Evolutionary conservation across 2,113 vertebrate genomes (phyloP).

Genomic region (Petromus typicus): DNA sequence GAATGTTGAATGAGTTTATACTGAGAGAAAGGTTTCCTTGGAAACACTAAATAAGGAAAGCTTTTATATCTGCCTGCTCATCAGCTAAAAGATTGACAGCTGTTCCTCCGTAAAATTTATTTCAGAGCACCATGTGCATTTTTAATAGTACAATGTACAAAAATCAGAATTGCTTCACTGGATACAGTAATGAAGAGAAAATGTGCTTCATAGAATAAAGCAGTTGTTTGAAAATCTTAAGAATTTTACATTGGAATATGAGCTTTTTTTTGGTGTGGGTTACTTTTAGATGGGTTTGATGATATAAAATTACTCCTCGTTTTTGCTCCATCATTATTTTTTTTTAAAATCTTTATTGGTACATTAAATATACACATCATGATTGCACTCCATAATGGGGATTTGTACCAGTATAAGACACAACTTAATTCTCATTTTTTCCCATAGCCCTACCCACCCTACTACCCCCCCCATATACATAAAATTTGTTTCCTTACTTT

Average conservation of each 20-base stretch:
- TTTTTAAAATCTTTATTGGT: no score
- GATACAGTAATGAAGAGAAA: constrained; percentile 26
- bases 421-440: no score
- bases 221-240: constrained; percentile 29
- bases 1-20: not conserved
- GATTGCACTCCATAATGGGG: no score
- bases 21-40: constrained; percentile 64
- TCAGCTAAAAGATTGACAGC: constrained; percentile 62
- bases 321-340: constrained; percentile 30
- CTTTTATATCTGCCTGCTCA: constrained; percentile 38
- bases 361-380: no score
- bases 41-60: constrained; percentile 66
- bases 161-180: constrained; percentile 42
- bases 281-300: constrained; percentile 28
- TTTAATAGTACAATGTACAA: constrained; percentile 44
- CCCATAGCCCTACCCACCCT: no score
- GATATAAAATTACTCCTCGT: not conserved
- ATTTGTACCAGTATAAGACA: no score
- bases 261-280: not conserved
- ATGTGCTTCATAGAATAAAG: constrained; percentile 4
- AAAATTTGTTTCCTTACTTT: no score
- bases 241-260: not conserved
- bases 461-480: no score
- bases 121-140: not conserved
- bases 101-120: constrained; percentile 55